phyloP scores from a whole-genome alignment of 2,797 vertebrate genomes.

The Loriculus beryllinus region DNA sequence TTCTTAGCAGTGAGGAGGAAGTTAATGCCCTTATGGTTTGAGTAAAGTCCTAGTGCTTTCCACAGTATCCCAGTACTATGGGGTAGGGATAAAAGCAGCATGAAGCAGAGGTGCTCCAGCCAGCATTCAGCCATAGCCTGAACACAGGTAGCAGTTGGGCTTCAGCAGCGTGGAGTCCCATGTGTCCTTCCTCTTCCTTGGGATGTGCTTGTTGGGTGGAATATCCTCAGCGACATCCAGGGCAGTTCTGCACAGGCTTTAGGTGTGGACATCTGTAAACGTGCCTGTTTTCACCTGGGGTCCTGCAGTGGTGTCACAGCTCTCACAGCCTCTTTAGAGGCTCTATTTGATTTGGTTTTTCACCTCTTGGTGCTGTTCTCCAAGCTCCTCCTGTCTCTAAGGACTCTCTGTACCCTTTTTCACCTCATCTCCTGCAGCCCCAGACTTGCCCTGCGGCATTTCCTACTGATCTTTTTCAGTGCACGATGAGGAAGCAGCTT shows the following conservation, averaged over 20 bases:
- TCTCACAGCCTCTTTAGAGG: not conserved
- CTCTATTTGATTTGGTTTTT: not conserved
- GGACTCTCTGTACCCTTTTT: fast-evolving
- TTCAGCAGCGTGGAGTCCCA: not conserved
- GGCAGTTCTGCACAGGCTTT: not conserved
- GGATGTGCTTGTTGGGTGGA: not conserved
- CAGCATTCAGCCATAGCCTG: not conserved
- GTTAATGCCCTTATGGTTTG: not conserved
- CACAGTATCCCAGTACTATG: fast-evolving
- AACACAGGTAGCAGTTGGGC: not conserved
- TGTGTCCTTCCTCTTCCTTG: not conserved
- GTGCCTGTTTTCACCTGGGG: not conserved
- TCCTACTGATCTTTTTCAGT: not conserved
- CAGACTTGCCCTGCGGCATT: fast-evolving
- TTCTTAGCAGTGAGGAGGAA: not conserved
- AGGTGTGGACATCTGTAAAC: not conserved
- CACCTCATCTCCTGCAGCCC: not conserved
- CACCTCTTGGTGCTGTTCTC: not conserved
- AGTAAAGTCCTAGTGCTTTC: not conserved
- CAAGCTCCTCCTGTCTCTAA: not conserved
- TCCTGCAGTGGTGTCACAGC: not conserved
- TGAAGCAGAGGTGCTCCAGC: not conserved
- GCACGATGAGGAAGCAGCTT: fast-evolving
- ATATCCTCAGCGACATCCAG: not conserved
- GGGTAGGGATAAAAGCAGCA: not conserved